Evolutionary conservation across 2,797 vertebrate species (phyloP).

Genomic region (Sebastiscus albofasciatus): DNA sequence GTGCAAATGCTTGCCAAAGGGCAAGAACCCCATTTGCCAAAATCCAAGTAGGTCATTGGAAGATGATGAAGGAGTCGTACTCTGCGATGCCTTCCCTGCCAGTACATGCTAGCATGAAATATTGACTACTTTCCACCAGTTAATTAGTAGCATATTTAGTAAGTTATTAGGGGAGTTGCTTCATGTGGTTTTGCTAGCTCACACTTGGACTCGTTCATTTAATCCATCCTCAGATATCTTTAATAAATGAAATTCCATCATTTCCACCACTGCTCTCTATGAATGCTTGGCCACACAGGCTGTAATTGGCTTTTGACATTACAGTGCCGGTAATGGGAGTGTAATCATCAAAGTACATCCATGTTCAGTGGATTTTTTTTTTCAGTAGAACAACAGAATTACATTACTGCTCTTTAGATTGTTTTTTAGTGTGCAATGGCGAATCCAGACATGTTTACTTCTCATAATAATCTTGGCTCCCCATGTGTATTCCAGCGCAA

Average conservation of each 20-base stretch:
- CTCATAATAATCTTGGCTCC: conserved; percentile 32
- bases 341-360: conserved; percentile 10
- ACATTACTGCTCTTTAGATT: neutral
- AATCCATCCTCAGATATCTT: conserved; percentile 25
- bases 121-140: conserved; percentile 51
- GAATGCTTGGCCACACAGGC: conserved; percentile 15
- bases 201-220: conserved; percentile 37
- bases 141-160: conserved; percentile 48
- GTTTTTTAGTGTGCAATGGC: neutral
- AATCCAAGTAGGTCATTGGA: conserved; percentile 79
- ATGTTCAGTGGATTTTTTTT: neutral
- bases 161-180: conserved; percentile 29
- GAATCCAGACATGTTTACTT: conserved; percentile 37
- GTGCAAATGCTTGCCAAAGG: conserved; percentile 72
- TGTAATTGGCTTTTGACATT: conserved; percentile 33
- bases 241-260: conserved; percentile 21
- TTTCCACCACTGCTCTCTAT: conserved; percentile 14
- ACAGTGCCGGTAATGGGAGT: conserved; percentile 3
- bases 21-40: conserved; percentile 70
- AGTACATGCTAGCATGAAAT: conserved; percentile 44
- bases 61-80: conserved; percentile 55
- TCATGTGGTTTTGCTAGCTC: conserved; percentile 30
- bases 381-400: neutral
- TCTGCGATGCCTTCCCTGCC: conserved; percentile 32
- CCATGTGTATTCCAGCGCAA: conserved; percentile 43